phyloP scores from a whole-genome alignment of 2,797 vertebrate species.

The Rhadinocentrus ornatus region DNA sequence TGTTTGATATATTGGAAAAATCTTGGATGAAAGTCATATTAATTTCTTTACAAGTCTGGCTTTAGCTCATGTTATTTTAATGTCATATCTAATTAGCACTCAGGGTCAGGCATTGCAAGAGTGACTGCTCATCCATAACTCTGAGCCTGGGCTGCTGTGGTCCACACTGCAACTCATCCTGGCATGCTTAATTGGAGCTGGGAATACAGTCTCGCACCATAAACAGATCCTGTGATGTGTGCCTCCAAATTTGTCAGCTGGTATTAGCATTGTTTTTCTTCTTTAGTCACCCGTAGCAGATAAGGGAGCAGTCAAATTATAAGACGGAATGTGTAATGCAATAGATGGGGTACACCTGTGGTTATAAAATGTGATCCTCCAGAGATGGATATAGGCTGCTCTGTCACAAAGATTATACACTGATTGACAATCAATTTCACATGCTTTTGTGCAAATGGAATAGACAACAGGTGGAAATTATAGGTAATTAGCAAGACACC shows the following conservation, averaged over 20 bases:
- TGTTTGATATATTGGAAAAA: conserved; percentile 60
- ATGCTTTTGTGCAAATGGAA: no score
- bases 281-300: conserved; percentile 78
- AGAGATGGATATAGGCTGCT: conserved; percentile 25
- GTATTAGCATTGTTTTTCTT: conserved; percentile 81
- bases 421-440: no score
- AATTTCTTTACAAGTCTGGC: conserved; percentile 71
- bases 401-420: no score
- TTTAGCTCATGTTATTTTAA: conserved; percentile 79
- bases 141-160: conserved; percentile 71
- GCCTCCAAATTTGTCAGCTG: conserved; percentile 79
- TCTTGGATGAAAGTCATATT: conserved; percentile 67
- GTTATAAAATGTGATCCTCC: conserved; percentile 67
- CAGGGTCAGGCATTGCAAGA: conserved; percentile 76
- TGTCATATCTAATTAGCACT: conserved; percentile 82
- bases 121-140: conserved; percentile 84
- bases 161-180: conserved; percentile 79
- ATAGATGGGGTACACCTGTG: conserved; percentile 64
- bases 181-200: conserved; percentile 83
- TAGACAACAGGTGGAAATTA: no score
- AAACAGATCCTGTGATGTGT: conserved; percentile 81
- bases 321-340: conserved; percentile 62
- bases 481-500: no score
- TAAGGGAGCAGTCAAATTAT: conserved; percentile 67
- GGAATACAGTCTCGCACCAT: conserved; percentile 76